Percentiles rank a stretch among this genome's conserved stretches.
Conservation (phyloP, 2,113 vertebrate species). For the Meriones unguiculatus region DNA sequence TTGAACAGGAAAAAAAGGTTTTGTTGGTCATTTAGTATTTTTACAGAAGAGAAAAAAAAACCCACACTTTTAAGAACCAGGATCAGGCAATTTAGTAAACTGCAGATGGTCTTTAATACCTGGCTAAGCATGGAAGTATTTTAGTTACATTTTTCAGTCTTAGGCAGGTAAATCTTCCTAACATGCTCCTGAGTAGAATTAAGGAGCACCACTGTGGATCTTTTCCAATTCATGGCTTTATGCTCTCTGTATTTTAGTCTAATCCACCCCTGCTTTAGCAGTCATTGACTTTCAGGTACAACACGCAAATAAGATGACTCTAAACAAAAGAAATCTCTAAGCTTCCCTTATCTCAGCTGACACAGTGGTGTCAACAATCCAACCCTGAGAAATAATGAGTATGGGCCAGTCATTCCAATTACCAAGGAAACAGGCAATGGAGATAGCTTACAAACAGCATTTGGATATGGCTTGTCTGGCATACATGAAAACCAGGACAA, state of each 20-base stretch:
- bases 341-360: conserved; percentile 62
- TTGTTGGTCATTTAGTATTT: conserved; percentile 38
- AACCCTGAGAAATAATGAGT: conserved; percentile 68
- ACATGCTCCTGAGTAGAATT: conserved; percentile 53
- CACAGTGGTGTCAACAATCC: conserved; percentile 65
- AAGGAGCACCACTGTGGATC: conserved; percentile 37
- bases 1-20: background rate
- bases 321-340: conserved; percentile 60
- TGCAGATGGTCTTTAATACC: conserved; percentile 24
- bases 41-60: background rate
- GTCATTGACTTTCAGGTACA: conserved; percentile 76
- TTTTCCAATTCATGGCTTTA: conserved; percentile 56
- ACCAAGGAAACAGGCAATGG: conserved; percentile 74
- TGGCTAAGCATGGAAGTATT: conserved; percentile 14
- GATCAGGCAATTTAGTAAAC: background rate
- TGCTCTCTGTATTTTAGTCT: conserved; percentile 56
- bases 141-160: conserved; percentile 34
- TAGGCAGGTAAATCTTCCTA: conserved; percentile 42
- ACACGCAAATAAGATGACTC: conserved; percentile 72
- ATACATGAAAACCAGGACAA: conserved; percentile 73
- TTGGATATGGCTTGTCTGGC: conserved; percentile 60
- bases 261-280: conserved; percentile 65
- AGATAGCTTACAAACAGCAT: conserved; percentile 69
- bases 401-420: conserved; percentile 67
- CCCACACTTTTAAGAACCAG: conserved; percentile 7